Evolutionary conservation across 2,888 invertebrate species (phyloP).

Genomic region (Tetheella fluctuosa): DNA sequence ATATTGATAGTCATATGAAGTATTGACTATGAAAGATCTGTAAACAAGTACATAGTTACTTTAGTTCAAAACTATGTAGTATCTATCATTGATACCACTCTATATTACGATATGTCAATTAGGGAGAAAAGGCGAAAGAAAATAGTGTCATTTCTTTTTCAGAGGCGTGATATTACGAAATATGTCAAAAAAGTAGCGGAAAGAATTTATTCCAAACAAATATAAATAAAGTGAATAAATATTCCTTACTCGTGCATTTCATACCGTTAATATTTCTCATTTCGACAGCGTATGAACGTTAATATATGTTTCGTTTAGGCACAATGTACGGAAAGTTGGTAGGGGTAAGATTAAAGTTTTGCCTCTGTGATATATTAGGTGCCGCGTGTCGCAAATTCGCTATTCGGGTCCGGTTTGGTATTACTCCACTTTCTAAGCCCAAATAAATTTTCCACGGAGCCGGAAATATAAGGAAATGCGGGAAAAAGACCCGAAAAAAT

Average conservation of each 20-base stretch:
- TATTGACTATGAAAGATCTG: neutral
- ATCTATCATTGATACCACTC: too few species aligned
- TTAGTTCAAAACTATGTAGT: too few species aligned
- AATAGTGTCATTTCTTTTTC: too few species aligned
- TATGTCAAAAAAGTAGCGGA: neutral
- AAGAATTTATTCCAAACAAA: slow-evolving; percentile 8
- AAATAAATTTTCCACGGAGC: slow-evolving; percentile 61
- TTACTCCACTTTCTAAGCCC: slow-evolving; percentile 58
- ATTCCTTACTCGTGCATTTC: neutral
- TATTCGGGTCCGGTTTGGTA: slow-evolving; percentile 57
- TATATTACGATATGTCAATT: too few species aligned
- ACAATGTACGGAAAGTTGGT: slow-evolving; percentile 34
- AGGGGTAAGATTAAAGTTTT: slow-evolving; percentile 57
- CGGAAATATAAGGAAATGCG: slow-evolving; percentile 63
- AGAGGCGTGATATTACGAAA: neutral
- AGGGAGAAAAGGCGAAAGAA: too few species aligned
- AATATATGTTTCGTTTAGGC: slow-evolving; percentile 37
- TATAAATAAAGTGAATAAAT: slow-evolving; percentile 11
- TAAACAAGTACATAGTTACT: too few species aligned
- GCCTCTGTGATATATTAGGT: slow-evolving; percentile 62
- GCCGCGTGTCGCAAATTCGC: slow-evolving; percentile 60
- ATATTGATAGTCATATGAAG: neutral
- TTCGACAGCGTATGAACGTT: slow-evolving; percentile 27
- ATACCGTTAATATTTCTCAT: slow-evolving; percentile 28
- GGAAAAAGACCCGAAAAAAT: slow-evolving; percentile 46